phyloP scores from a whole-genome alignment of 2,113 vertebrate genomes.

The Cervus canadensis region DNA sequence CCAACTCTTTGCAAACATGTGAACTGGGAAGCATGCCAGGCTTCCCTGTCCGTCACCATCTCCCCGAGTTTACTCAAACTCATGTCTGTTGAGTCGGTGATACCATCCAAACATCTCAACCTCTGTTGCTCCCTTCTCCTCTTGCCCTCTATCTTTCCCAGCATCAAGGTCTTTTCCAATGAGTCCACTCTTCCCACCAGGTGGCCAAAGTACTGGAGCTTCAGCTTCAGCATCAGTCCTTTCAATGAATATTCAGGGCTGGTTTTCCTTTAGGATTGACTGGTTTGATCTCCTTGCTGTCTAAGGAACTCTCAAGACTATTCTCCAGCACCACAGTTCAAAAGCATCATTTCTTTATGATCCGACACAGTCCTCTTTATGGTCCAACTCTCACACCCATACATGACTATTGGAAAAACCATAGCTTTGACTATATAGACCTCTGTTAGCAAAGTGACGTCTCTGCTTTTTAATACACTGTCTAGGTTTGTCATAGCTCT shows the following conservation, averaged over 20 bases:
- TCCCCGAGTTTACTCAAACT: not conserved
- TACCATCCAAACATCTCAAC: not conserved
- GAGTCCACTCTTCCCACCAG: not conserved
- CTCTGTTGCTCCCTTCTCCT: not conserved
- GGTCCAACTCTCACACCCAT: no score
- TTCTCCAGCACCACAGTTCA: no score
- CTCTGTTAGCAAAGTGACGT: no score
- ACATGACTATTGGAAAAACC: no score
- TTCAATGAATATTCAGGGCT: not conserved
- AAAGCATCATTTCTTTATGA: no score
- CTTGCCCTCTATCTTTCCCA: not conserved
- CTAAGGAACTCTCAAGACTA: no score
- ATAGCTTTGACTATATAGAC: no score
- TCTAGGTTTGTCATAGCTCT: not conserved
- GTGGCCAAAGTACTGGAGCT: not conserved
- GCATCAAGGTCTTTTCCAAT: not conserved
- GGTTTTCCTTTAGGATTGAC: not conserved
- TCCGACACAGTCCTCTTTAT: no score
- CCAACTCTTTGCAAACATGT: not conserved
- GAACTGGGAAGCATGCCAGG: no score
- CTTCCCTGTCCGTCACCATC: not conserved
- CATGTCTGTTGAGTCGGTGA: not conserved
- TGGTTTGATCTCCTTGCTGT: not conserved
- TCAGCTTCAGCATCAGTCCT: not conserved
- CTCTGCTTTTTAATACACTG: no score